phyloP scores from a whole-genome alignment of 2,797 vertebrate species.

The Manis javanica region DNA sequence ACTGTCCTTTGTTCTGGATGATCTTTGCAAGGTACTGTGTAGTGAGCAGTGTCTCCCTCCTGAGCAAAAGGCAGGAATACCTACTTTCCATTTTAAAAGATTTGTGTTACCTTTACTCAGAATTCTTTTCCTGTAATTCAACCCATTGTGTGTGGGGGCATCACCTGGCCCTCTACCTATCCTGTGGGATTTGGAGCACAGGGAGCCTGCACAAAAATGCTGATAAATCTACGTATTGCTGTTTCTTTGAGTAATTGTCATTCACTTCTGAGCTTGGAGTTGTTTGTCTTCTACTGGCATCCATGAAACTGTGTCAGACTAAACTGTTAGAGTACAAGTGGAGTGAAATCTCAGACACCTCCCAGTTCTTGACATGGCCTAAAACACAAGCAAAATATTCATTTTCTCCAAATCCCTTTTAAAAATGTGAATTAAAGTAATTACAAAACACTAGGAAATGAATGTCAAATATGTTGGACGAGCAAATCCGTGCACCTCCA shows the following conservation, averaged over 20 bases:
- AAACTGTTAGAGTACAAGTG: background rate
- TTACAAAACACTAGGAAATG: background rate
- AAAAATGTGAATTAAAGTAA: slow-evolving; percentile 29
- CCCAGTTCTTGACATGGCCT: background rate
- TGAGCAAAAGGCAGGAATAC: background rate
- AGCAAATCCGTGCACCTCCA: background rate
- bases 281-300: background rate
- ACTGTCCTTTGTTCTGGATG: background rate
- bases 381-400: slow-evolving; percentile 31
- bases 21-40: background rate
- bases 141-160: background rate
- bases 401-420: slow-evolving; percentile 10
- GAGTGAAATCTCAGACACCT: slow-evolving; percentile 13
- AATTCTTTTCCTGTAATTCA: background rate
- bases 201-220: background rate
- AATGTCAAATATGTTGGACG: slow-evolving; percentile 43
- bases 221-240: background rate
- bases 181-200: background rate
- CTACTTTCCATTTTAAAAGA: slow-evolving; percentile 46
- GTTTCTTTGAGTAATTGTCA: background rate
- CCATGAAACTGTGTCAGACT: background rate
- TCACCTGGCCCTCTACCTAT: background rate
- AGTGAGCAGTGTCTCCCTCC: background rate
- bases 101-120: background rate
- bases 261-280: background rate